These are phyloP conservation scores for Himalopsyche japonica DNA, from an alignment of 2,888 invertebrate genomes.

Conservation along the genomic window DNA sequence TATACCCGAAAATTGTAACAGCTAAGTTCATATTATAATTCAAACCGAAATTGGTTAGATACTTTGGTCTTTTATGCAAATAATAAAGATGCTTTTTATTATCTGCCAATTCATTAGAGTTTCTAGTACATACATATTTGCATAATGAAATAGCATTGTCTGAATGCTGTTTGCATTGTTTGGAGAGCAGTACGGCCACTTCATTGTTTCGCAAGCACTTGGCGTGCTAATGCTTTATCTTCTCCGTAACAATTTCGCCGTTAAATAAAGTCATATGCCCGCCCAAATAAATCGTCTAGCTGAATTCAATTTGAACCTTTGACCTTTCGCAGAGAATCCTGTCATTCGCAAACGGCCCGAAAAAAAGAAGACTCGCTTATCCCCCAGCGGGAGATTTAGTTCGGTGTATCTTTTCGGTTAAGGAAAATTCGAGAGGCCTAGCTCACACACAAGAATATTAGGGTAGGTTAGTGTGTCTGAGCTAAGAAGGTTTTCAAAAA, in stretches of 20 bases:
- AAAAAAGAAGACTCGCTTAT: conserved; percentile 1
- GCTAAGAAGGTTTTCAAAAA: conserved; percentile 26
- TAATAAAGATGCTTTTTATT: neutral
- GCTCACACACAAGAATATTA: conserved; percentile 31
- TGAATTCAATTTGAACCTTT: conserved; percentile 12
- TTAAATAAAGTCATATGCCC: conserved; percentile 26
- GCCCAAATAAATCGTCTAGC: conserved; percentile 27
- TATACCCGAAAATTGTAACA: too few species aligned
- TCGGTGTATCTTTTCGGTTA: conserved; percentile 10
- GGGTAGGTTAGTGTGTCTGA: conserved; percentile 37
- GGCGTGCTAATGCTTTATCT: conserved; percentile 17
- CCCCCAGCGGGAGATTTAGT: conserved; percentile 27
- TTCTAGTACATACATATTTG: neutral
- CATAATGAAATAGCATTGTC: neutral
- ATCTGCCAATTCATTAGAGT: neutral
- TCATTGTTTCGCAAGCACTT: conserved; percentile 18
- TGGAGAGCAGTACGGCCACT: neutral
- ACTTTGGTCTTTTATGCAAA: neutral
- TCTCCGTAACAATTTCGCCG: conserved; percentile 21
- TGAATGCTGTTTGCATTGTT: neutral
- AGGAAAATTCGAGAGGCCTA: conserved; percentile 21
- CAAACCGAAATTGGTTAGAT: neutral
- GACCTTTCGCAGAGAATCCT: conserved; percentile 17
- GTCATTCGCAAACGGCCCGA: neutral
- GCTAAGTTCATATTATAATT: too few species aligned